These are phyloP conservation scores for Diorhabda sublineata DNA, from an alignment of 1,140 invertebrate species.

Conservation along the genomic window DNA sequence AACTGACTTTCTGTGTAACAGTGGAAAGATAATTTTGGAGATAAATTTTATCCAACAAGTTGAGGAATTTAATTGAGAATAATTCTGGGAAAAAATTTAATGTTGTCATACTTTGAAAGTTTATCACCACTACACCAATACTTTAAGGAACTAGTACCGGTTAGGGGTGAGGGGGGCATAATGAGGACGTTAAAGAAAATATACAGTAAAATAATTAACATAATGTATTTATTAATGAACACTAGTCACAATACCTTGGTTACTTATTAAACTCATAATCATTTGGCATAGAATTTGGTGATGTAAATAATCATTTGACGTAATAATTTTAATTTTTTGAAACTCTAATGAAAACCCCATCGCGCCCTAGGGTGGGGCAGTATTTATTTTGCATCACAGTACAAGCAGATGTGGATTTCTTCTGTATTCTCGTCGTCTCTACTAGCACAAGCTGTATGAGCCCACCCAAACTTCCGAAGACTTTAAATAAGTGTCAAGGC, in stretches of 20 bases:
- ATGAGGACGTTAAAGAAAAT: no score
- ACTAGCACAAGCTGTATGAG: slow-evolving; percentile 41
- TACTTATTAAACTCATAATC: slow-evolving; percentile 4
- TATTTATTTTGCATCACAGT: slow-evolving; percentile 23
- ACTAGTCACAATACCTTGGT: background rate
- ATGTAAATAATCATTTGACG: background rate
- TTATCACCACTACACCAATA: no score
- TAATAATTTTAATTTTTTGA: background rate
- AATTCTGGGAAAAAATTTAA: no score
- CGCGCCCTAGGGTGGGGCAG: slow-evolving; percentile 1
- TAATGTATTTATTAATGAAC: no score
- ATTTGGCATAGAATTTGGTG: slow-evolving; percentile 7
- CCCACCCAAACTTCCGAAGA: slow-evolving; percentile 42
- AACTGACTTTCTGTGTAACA: no score
- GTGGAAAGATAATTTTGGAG: no score
- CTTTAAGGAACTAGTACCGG: no score
- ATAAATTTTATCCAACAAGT: no score
- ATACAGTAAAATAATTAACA: no score
- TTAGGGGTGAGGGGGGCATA: no score
- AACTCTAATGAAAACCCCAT: slow-evolving; percentile 4
- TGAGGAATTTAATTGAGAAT: no score
- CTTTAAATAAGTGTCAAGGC: slow-evolving; percentile 35
- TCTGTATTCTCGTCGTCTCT: slow-evolving; percentile 33
- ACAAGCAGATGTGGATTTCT: slow-evolving; percentile 38
- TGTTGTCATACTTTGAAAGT: no score